Evolutionary conservation across 1,140 invertebrate genomes (phyloP), one percentile per base, ranked within the genome.

Genomic region (Probaryconus sp.): DNA sequence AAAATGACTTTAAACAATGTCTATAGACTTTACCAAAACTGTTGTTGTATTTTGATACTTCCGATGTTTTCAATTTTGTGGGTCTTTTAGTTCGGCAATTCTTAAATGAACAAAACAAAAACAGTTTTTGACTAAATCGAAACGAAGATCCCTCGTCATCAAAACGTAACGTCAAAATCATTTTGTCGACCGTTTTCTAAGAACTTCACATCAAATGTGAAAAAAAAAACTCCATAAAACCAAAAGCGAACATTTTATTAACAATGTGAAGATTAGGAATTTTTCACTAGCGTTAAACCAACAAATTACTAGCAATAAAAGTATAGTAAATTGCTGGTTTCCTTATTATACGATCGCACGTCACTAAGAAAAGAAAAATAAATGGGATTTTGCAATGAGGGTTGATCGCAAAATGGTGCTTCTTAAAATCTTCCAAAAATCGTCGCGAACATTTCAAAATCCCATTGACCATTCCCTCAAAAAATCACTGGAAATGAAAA

Each of bases 31-130:
- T 31, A 60, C 61, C 30, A 71, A 69, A 76, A 64, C 40, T 64
- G 67, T 71, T 64, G 53, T 76, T 68, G 63, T 76, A 72, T 72
- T 76, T 76, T 76, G 67, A 76, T 71, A 76, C 63, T 67, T 71
- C 38, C 13, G 11, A 48, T 76, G 31, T 76, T 76, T 76, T 71
- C 61, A 14, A 76, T 76, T 76, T 70, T 67, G 65, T 76, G 65
- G 73, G 64, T 75, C 51, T 4, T 69, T 69, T 53, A 69, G 70
- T 69, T 65, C 9, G 20, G 18, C 4, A 14, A 37, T 69, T 60
- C 28, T 40, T 28, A 42, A 16, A 17, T 16, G n/a, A 17, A 30
- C 28, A 17, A 51, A 37, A 38, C 0, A 58, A 10, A 40, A 55
- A 13, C 28, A 13, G 33, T 30, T 24, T 50, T 33, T 21, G 17